Evolutionary conservation across 2,888 invertebrate genomes (phyloP), one percentile per base, ranked within the genome.

Genomic region (Adineta ricciae): DNA sequence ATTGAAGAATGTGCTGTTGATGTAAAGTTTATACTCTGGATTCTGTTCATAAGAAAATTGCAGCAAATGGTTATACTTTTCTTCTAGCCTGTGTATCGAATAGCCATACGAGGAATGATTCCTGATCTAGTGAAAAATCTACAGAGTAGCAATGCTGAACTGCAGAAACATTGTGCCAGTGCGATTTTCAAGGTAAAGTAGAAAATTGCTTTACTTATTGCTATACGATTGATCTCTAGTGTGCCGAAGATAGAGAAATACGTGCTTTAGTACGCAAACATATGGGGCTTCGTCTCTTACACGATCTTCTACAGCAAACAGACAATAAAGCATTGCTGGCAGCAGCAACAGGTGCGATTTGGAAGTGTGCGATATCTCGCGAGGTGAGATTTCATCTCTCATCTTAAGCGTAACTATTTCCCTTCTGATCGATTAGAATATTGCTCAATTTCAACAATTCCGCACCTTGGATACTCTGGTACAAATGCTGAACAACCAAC

Each of bases 271-370:
- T 97, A 5, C 92, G 96, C 21, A 93, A 94, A 88, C 93, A 94
- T n/a, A 95, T 95, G 0, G 96, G 96, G 0, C 91, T 97, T 36
- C 95, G 96, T 88, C 94, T 96, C 0, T 90, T 97, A 11, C 94
- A 96, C 3, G 92, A 92, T 83, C 93, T 96, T 86, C 93, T 95
- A 14, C 93, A 93, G 87, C 93, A 94, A 32, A 92, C 93, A 83
- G 90, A 90, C 36, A 92, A 93, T 87, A 93, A 93, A 1, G 91
- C 96, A 14, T 89, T 96, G 87, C 89, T 90, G 1, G 94, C 94
- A 0, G 95, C 96, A 0, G 94, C 95, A 0, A 96, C 96, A 0
- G 96, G 97, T 0, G 96, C 96, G 19, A 93, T 97, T 87, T 97
- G 96, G 96, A 96, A 96, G 92, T 95, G 95, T 88, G 94, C 96